Evolutionary conservation across 2,888 invertebrate species (phyloP).

Genomic region (Tetranychus truncatus): DNA sequence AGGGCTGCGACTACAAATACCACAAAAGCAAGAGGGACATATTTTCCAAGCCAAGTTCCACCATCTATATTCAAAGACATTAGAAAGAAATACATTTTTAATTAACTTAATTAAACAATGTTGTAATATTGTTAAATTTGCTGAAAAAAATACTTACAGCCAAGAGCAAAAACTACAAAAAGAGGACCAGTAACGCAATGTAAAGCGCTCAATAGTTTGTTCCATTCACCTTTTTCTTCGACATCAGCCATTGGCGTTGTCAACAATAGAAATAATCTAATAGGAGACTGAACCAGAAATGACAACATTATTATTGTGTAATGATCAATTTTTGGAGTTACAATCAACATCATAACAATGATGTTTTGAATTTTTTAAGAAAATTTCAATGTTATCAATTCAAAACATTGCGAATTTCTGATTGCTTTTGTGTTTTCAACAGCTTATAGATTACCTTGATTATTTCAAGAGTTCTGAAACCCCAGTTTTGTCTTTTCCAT

Average conservation of each 20-base stretch:
- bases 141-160: slow-evolving; percentile 22
- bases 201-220: slow-evolving; percentile 31
- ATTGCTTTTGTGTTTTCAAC: not conserved
- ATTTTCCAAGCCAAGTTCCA: slow-evolving; percentile 7
- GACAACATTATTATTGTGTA: not conserved
- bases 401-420: too few species aligned
- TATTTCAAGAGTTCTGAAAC: slow-evolving; percentile 15
- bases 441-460: slow-evolving; percentile 12
- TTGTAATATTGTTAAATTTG: not conserved
- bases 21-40: slow-evolving; percentile 18
- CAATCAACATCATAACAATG: not conserved
- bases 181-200: slow-evolving; percentile 32
- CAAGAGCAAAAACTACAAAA: slow-evolving; percentile 30
- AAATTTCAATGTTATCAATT: not conserved
- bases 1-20: slow-evolving; percentile 16
- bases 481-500: slow-evolving; percentile 18
- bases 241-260: slow-evolving; percentile 33
- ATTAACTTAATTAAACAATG: not conserved
- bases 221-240: slow-evolving; percentile 32
- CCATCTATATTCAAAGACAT: not conserved
- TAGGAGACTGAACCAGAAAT: slow-evolving; percentile 25
- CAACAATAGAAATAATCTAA: slow-evolving; percentile 31
- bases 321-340: too few species aligned
- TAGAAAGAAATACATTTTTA: not conserved
- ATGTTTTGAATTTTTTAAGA: not conserved